These are phyloP conservation scores for Stomatorhinus walkeri DNA, from an alignment of 2,797 vertebrate genomes.

Conservation along the genomic window DNA sequence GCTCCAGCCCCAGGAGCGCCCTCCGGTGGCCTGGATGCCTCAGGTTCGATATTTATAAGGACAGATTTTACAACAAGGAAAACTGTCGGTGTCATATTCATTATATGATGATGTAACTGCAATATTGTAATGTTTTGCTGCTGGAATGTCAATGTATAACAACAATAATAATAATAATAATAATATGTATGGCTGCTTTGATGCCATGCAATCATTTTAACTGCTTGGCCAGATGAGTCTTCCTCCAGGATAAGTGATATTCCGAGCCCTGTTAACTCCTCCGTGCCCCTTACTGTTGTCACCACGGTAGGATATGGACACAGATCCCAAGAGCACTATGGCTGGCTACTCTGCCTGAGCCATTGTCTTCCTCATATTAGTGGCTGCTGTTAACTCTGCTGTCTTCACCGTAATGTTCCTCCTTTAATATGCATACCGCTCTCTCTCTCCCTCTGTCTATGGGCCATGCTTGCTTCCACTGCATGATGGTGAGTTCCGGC, in stretches of 20 bases:
- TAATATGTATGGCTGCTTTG: not conserved
- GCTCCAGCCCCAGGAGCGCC: slow-evolving; percentile 47
- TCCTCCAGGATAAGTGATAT: not conserved
- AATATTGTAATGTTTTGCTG: not conserved
- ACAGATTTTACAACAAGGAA: not conserved
- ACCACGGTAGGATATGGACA: not conserved
- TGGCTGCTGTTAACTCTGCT: slow-evolving; percentile 40
- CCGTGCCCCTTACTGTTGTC: not conserved
- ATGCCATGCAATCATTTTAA: not conserved
- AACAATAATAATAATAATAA: not conserved
- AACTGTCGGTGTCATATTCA: not conserved
- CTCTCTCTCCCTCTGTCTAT: slow-evolving; percentile 34
- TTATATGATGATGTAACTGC: not conserved
- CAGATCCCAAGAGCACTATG: not conserved
- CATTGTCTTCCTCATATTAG: not conserved
- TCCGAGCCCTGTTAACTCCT: not conserved
- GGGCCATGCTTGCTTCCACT: slow-evolving; percentile 83
- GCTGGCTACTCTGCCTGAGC: not conserved
- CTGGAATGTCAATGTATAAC: not conserved
- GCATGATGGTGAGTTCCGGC: slow-evolving; percentile 89
- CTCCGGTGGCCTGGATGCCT: slow-evolving; percentile 59
- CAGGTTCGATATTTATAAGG: slow-evolving; percentile 51
- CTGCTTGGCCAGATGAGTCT: not conserved
- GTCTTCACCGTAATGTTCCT: slow-evolving; percentile 35
- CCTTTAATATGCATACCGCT: not conserved